Percentiles rank a stretch among this genome's conserved stretches.
Evolutionary conservation across 2,113 vertebrate genomes (phyloP).

Genomic region (Neodontobutis hainanensis): DNA sequence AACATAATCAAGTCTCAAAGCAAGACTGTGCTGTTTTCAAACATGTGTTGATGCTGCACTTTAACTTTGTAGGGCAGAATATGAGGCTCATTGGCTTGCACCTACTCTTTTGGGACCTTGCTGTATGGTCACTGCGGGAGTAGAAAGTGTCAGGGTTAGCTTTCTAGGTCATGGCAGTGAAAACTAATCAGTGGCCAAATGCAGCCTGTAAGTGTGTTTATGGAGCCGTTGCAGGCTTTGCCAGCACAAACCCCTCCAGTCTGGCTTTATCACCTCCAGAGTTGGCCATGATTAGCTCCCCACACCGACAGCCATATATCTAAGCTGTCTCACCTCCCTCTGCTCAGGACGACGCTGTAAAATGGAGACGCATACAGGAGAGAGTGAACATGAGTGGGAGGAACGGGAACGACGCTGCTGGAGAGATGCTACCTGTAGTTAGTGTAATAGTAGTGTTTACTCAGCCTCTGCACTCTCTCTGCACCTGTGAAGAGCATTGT

Average conservation of each 20-base stretch:
- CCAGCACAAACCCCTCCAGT: slow-evolving; percentile 59
- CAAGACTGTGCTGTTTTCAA: background rate
- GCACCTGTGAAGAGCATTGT: slow-evolving; percentile 46
- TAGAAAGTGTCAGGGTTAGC: slow-evolving; percentile 23
- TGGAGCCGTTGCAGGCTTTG: slow-evolving; percentile 51
- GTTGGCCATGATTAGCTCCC: slow-evolving; percentile 69
- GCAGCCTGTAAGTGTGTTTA: slow-evolving; percentile 66
- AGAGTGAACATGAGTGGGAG: slow-evolving; percentile 51
- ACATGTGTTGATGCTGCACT: slow-evolving; percentile 8
- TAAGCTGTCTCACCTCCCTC: slow-evolving; percentile 49
- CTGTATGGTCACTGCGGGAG: slow-evolving; percentile 22
- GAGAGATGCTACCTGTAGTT: slow-evolving; percentile 67
- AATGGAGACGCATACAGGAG: slow-evolving; percentile 50
- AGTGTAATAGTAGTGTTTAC: slow-evolving; percentile 67
- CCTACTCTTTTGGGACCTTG: slow-evolving; percentile 36
- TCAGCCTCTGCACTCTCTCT: slow-evolving; percentile 32
- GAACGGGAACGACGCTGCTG: slow-evolving; percentile 44
- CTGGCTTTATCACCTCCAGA: slow-evolving; percentile 64
- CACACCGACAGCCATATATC: slow-evolving; percentile 61
- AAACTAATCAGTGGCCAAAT: slow-evolving; percentile 65
- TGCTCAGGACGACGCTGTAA: slow-evolving; percentile 62
- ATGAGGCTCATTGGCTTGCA: slow-evolving; percentile 16
- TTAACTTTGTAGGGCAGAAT: slow-evolving; percentile 5
- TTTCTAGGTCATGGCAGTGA: slow-evolving; percentile 37
- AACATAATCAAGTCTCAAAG: too few species aligned